Percentiles rank a stretch among this genome's conserved stretches.
Evolutionary conservation across 2,888 invertebrate genomes (phyloP).

Genomic region (Phalangium opilio): DNA sequence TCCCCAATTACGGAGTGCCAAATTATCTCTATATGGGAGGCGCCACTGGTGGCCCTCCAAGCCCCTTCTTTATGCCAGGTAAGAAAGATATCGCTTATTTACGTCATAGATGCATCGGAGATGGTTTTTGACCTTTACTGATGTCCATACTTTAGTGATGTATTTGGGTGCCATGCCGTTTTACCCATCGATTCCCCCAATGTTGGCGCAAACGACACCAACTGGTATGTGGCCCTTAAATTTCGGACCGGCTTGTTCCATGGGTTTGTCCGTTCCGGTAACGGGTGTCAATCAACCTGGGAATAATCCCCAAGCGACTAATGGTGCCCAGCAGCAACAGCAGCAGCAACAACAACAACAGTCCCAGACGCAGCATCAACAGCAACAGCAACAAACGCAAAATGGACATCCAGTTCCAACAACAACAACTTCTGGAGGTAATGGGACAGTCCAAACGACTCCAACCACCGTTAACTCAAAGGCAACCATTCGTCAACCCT

Average conservation of each 20-base stretch:
- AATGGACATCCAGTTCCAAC: background rate
- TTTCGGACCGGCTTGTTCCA: too few species aligned
- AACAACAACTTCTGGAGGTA: conserved; percentile 3
- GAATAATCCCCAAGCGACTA: too few species aligned
- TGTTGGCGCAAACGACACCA: conserved; percentile 3
- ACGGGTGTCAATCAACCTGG: too few species aligned
- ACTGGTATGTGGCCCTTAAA: too few species aligned
- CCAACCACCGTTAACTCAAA: background rate
- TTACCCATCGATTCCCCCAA: conserved; percentile 6
- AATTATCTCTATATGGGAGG: conserved; percentile 5
- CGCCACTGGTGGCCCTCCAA: conserved; percentile 3
- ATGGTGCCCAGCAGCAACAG: too few species aligned
- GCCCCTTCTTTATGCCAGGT: conserved; percentile 15
- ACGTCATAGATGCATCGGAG: background rate
- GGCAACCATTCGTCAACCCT: background rate
- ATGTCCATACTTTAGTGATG: conserved; percentile 7
- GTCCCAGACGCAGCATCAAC: background rate
- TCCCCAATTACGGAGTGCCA: conserved; percentile 1
- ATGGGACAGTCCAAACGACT: too few species aligned
- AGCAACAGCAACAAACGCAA: background rate
- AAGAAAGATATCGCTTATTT: background rate
- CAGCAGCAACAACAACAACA: too few species aligned
- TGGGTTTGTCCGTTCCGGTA: too few species aligned
- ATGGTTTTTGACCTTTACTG: too few species aligned
- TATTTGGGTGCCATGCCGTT: conserved; percentile 14